These are phyloP conservation scores for Prionailurus bengalensis DNA, from an alignment of 2,113 vertebrate species.

Conservation along the genomic window DNA sequence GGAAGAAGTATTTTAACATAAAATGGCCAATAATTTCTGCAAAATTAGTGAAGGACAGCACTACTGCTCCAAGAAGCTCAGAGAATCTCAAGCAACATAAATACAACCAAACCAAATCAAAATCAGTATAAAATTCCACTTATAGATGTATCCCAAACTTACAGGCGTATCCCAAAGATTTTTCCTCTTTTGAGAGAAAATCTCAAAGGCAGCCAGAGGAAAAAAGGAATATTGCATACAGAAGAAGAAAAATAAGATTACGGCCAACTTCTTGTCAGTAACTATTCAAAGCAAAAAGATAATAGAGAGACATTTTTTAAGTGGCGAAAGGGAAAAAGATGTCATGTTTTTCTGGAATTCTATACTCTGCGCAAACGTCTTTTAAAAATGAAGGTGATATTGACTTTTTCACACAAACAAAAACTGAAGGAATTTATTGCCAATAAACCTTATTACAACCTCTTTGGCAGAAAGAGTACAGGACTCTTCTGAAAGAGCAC, in stretches of 20 bases:
- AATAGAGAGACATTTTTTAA: not conserved
- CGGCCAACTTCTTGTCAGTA: not conserved
- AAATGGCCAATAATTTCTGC: not conserved
- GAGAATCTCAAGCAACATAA: not conserved
- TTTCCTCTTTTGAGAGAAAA: conserved; percentile 23
- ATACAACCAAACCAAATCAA: not conserved
- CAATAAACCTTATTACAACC: conserved; percentile 7
- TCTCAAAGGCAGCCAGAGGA: not conserved
- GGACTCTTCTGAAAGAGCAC: not conserved
- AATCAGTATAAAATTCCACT: not conserved
- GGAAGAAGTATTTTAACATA: not conserved
- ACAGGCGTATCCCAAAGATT: not conserved
- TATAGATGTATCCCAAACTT: not conserved
- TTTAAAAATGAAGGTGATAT: conserved; percentile 13
- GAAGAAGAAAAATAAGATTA: conserved; percentile 21
- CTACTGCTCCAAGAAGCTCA: not conserved
- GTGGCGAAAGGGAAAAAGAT: not conserved
- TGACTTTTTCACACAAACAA: conserved; percentile 1
- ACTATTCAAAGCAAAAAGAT: not conserved
- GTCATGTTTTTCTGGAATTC: not conserved
- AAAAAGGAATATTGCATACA: not conserved
- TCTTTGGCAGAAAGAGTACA: not conserved
- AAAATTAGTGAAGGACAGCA: not conserved
- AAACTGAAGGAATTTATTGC: not conserved
- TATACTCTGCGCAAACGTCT: not conserved